Evolutionary conservation across 2,888 invertebrate species (phyloP), one percentile per base, ranked within the genome.

Genomic region (Scaptomyza tumidula): DNA sequence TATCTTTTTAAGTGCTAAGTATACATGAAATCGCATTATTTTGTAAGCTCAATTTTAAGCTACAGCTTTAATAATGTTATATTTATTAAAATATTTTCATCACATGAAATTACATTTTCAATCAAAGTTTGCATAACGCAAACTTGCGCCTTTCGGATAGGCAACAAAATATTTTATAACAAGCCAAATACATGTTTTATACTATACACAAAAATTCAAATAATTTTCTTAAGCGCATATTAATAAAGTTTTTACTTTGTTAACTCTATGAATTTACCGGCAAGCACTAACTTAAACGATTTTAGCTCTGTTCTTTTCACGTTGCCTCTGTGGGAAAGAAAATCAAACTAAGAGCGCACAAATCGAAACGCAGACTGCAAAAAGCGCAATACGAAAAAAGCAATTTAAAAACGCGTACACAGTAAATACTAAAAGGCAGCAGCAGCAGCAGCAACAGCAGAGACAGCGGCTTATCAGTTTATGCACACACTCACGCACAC

Each of bases 301-400:
- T 33, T 33, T 10, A 10, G 6, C 10, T 33, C 33, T 10, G 10
- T 33, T 33, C 33, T 9, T 33, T 33, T 1, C 56, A 56, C 43
- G 64, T 44, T 61, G 44, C 43, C 64, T 41, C 19, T 24, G 29
- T 46, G 62, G 48, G 35, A 41, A 44, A 50, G 13, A 55, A 59
- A 69, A 58, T 49, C 54, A 29, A 77, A 79, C 74, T 79, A 69
- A 58, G 16, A 41, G 49, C 48, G 57, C 14, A 50, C 46, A 49
- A 66, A 74, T 49, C 71, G 52, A 60, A 80, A 59, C 55, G 69
- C 71, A 68, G 78, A 72, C 74, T 88, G 84, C 83, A 81, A 72
- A 79, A 81, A 81, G 61, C 80, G 81, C 80, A 79, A 54, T 61
- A 74, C 58, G 63, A 52, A 65, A 52, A 80, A 69, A 61, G 55